A percentile compares a stretch with the other conserved stretches of the same genome.
Conservation (phyloP, 2,113 vertebrate genomes). For the Etheostoma cragini region DNA sequence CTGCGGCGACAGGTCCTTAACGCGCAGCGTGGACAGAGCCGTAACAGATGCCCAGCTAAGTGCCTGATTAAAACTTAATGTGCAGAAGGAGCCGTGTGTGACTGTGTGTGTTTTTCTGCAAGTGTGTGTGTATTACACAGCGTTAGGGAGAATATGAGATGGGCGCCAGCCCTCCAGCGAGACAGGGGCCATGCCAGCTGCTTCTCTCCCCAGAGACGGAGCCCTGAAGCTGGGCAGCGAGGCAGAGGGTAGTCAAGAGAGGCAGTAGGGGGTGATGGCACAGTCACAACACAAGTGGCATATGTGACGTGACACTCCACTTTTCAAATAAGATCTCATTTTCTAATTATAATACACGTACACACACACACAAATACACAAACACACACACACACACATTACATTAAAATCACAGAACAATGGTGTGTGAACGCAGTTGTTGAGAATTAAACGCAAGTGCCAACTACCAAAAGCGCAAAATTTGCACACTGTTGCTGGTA, state of each 20-base stretch:
- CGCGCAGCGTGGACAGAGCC: conserved; percentile 72
- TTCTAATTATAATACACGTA: conserved; percentile 53
- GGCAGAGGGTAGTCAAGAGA: conserved; percentile 69
- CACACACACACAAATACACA: conserved; percentile 24
- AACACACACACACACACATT: conserved; percentile 13
- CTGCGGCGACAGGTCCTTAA: conserved; percentile 81
- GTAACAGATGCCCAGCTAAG: conserved; percentile 86
- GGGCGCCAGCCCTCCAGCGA: conserved; percentile 79
- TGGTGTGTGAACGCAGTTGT: not conserved
- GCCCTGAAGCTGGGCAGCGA: conserved; percentile 79
- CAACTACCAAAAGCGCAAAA: not conserved
- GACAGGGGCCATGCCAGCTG: conserved; percentile 79
- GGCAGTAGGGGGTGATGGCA: conserved; percentile 55
- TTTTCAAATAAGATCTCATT: conserved; percentile 63
- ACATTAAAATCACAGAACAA: conserved; percentile 25
- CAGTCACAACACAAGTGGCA: conserved; percentile 73
- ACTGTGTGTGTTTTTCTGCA: conserved; percentile 36
- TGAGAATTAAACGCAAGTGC: conserved; percentile 4
- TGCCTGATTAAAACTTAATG: conserved; percentile 87
- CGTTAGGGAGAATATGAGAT: conserved; percentile 61
- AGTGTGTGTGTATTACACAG: conserved; percentile 50
- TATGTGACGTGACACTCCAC: conserved; percentile 70
- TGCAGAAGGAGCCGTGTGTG: conserved; percentile 67
- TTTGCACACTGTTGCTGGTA: not conserved
- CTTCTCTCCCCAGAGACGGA: conserved; percentile 76